These are phyloP conservation scores for Polyommatus icarus DNA, from an alignment of 2,888 invertebrate genomes.

Conservation along the genomic window DNA sequence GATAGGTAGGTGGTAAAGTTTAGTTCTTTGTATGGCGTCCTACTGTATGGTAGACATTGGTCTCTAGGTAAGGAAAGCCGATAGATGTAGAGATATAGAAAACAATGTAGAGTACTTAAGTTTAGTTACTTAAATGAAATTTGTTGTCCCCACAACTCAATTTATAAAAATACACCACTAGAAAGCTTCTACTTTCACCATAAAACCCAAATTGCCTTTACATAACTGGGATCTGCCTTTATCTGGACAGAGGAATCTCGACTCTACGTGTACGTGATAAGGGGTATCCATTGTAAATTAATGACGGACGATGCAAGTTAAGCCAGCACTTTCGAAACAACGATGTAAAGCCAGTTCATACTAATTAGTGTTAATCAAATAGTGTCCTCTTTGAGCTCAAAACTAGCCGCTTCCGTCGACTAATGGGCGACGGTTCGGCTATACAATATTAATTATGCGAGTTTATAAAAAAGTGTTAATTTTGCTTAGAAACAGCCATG, in stretches of 20 bases:
- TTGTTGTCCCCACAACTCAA: conserved; percentile 35
- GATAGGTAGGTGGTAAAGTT: background rate
- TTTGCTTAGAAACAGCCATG: background rate
- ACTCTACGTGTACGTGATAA: conserved; percentile 44
- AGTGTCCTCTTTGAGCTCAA: conserved; percentile 63
- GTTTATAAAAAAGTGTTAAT: conserved; percentile 28
- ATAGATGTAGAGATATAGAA: background rate
- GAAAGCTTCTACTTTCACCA: conserved; percentile 65
- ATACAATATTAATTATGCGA: conserved; percentile 29
- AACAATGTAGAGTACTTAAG: background rate
- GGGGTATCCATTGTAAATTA: conserved; percentile 33
- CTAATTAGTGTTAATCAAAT: conserved; percentile 80
- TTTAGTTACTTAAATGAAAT: background rate
- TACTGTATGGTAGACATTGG: too few species aligned
- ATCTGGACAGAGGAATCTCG: conserved; percentile 37
- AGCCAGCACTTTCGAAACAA: conserved; percentile 60
- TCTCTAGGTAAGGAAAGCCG: background rate
- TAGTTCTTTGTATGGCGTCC: background rate
- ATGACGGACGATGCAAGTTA: conserved; percentile 38
- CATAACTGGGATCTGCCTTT: conserved; percentile 42
- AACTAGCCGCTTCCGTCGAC: conserved; percentile 56
- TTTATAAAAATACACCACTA: conserved; percentile 44
- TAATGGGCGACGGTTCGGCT: conserved; percentile 44
- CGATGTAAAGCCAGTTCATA: conserved; percentile 64
- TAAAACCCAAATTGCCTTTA: conserved; percentile 54